Conservation (phyloP, 2,113 vertebrate species). For the Syrrhaptes paradoxus region DNA sequence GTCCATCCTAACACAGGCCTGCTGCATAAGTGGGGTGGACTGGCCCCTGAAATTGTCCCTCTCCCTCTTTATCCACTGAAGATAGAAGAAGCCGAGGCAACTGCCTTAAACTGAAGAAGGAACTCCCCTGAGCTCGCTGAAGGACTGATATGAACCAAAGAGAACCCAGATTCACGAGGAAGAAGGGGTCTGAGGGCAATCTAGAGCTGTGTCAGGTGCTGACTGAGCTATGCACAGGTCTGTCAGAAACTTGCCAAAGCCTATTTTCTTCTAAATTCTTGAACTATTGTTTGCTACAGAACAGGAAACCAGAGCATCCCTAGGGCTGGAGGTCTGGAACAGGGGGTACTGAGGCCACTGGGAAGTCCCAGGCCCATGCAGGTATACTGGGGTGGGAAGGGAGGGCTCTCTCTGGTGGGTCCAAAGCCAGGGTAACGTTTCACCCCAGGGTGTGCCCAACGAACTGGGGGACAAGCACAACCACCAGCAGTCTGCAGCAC, state of each 20-base stretch:
- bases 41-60: background rate
- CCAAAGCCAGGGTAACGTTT: background rate
- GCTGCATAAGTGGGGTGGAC: background rate
- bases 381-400: background rate
- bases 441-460: accelerated
- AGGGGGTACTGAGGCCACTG: background rate
- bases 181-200: background rate
- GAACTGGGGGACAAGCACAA: background rate
- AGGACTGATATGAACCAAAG: background rate
- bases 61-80: background rate
- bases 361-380: background rate
- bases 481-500: background rate
- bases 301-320: background rate
- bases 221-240: background rate
- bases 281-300: background rate
- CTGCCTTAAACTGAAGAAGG: background rate
- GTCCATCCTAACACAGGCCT: background rate
- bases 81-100: background rate
- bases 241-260: background rate
- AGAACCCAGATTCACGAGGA: background rate
- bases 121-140: background rate
- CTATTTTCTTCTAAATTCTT: background rate
- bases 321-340: background rate
- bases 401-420: background rate
- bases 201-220: background rate